Base-by-base conservation (phyloP, 2,888 invertebrate genomes). In the Ceriagrion tenellum region DNA sequence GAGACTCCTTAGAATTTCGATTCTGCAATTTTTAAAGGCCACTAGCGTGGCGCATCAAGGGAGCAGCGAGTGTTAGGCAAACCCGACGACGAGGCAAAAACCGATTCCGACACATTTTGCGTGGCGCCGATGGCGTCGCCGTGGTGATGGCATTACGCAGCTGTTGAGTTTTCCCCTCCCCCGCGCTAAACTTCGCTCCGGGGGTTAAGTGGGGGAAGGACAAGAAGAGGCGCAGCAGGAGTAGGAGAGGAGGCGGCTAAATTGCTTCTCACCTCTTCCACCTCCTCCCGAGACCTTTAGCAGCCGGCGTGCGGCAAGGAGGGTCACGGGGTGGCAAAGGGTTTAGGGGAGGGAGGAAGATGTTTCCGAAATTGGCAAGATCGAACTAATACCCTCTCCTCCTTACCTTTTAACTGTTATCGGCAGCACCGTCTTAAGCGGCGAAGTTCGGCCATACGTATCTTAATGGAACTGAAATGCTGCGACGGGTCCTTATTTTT, bases 221-320 rank as follows among this genome's bases (percentile, higher is more conserved):
- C n/a, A n/a, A 47, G 4, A 47, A 47, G 47, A 47, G 8, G 47
- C 2, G 47, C 4, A 2, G 47, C 47, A 47, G 47, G 4, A 40
- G 47, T 26, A 55, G 16, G n/a, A n/a, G 89, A 55, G 55, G 55
- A 13, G 89, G 55, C 13, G 26, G 89, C 89, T n/a, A 89, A 89
- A 89, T 89, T 89, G 89, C 89, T 55, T 89, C 89, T 89, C 89
- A 55, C 55, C 23, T 26, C 47, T n/a, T 81, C 55, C 89, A 55
- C n/a, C 40, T 88, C 40, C 47, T 59, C 59, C 59, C 59, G 23
- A 20, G 88, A 40, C 47, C 88, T 47, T 18, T 47, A 47, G 47
- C 26, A 69, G 69, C 18, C 81, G 81, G 81, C 59, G 59, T 20
- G 16, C 12, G 30, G n/a, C n/a, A n/a, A n/a, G n/a, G 30, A 13